phyloP scores from a whole-genome alignment of 2,113 vertebrate genomes.

The Carassius auratus region DNA sequence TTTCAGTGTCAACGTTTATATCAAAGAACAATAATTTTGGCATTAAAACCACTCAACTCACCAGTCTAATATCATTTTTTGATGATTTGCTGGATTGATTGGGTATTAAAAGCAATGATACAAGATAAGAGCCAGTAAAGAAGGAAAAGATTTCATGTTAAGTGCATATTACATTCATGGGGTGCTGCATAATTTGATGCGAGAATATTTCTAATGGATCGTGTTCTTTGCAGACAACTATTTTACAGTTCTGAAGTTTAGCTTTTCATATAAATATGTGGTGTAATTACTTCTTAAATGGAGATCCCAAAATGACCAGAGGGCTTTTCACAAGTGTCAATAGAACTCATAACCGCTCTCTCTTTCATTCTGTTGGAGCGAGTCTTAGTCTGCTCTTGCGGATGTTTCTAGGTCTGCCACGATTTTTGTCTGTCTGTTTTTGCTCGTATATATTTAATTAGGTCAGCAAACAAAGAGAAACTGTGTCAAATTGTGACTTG shows the following conservation, averaged over 20 bases:
- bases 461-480: conserved; percentile 12
- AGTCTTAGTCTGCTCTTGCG: neutral
- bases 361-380: neutral
- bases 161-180: conserved; percentile 75
- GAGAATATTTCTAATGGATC: conserved; percentile 66
- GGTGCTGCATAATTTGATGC: conserved; percentile 73
- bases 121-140: conserved; percentile 71
- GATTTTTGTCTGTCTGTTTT: conserved; percentile 18
- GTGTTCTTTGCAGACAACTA: conserved; percentile 42
- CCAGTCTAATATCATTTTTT: conserved; percentile 75
- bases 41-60: conserved; percentile 75
- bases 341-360: conserved; percentile 8
- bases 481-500: conserved; percentile 32
- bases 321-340: conserved; percentile 37
- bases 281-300: conserved; percentile 42
- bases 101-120: conserved; percentile 78
- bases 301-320: conserved; percentile 39
- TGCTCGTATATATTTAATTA: conserved; percentile 39
- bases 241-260: conserved; percentile 56
- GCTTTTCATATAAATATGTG: conserved; percentile 41
- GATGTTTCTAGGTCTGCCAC: conserved; percentile 22
- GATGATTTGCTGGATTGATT: conserved; percentile 79
- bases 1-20: conserved; percentile 67
- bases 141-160: conserved; percentile 76
- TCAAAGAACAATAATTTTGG: conserved; percentile 72